Percentiles rank a stretch among this genome's conserved stretches.
Conservation (phyloP, 2,888 invertebrate genomes). For the Apodemia hepburni region DNA sequence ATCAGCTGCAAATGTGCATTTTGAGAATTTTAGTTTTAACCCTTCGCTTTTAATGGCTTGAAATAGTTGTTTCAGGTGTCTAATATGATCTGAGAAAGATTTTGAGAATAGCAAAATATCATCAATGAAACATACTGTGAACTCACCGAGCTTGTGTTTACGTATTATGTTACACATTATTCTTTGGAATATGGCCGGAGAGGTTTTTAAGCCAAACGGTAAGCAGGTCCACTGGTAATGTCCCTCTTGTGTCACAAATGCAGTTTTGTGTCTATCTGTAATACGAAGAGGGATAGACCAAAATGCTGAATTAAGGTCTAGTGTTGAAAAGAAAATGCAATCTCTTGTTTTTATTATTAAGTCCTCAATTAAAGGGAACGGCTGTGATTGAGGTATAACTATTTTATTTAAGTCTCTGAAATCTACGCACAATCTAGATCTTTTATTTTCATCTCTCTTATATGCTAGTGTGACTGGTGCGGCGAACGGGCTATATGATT, state of each 20-base stretch:
- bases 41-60: slow-evolving; percentile 26
- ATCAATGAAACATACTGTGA: background rate
- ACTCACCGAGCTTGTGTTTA: background rate
- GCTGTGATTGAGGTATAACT: background rate
- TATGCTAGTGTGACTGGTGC: slow-evolving; percentile 30
- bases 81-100: background rate
- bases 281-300: background rate
- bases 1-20: slow-evolving; percentile 29
- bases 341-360: slow-evolving; percentile 2
- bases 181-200: background rate
- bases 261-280: background rate
- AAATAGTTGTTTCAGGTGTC: slow-evolving; percentile 1
- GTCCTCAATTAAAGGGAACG: background rate
- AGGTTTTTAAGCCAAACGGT: background rate
- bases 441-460: slow-evolving; percentile 34
- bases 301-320: background rate
- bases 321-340: background rate
- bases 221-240: background rate
- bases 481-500: slow-evolving; percentile 33
- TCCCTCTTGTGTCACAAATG: background rate
- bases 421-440: slow-evolving; percentile 30
- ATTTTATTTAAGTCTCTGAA: background rate
- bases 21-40: slow-evolving; percentile 28
- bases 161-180: slow-evolving; percentile 1
- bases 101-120: background rate